Conservation (phyloP, 2,113 vertebrate genomes). For the Sprattus sprattus region DNA sequence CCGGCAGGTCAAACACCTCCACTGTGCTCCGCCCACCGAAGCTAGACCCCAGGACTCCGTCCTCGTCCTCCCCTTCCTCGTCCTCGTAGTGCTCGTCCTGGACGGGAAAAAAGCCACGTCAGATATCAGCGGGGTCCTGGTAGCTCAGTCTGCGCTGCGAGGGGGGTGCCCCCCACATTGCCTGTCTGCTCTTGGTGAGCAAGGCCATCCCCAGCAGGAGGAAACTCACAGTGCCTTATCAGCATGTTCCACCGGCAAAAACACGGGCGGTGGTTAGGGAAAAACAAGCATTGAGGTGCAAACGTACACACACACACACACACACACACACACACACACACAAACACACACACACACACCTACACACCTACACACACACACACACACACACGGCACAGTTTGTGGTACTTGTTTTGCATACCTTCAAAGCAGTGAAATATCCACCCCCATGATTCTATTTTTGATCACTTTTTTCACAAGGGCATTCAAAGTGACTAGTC, state of each 20-base stretch:
- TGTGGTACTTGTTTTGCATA: constrained; percentile 21
- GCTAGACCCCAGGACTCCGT: constrained; percentile 77
- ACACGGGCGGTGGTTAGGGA: not conserved
- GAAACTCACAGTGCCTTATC: not conserved
- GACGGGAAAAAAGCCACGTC: constrained; percentile 32
- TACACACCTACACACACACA: not conserved
- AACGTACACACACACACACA: not conserved
- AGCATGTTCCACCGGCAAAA: not conserved
- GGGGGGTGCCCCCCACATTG: not conserved
- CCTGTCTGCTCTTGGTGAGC: not conserved
- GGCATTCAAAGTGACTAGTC: too few relatives aligned
- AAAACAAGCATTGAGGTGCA: not conserved
- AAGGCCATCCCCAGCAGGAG: not conserved
- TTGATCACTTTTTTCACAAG: too few relatives aligned
- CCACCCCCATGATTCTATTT: too few relatives aligned
- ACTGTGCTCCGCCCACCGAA: constrained; percentile 71
- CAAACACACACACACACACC: not conserved
- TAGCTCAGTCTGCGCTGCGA: not conserved
- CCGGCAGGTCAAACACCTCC: constrained; percentile 84
- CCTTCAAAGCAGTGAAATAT: not conserved
- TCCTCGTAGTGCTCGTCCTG: constrained; percentile 78
- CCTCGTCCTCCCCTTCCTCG: constrained; percentile 78
- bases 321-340: not conserved
- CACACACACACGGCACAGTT: not conserved
- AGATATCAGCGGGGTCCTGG: not conserved